Evolutionary conservation across 2,888 invertebrate genomes (phyloP).

Genomic region (Aleiodes testaceus): DNA sequence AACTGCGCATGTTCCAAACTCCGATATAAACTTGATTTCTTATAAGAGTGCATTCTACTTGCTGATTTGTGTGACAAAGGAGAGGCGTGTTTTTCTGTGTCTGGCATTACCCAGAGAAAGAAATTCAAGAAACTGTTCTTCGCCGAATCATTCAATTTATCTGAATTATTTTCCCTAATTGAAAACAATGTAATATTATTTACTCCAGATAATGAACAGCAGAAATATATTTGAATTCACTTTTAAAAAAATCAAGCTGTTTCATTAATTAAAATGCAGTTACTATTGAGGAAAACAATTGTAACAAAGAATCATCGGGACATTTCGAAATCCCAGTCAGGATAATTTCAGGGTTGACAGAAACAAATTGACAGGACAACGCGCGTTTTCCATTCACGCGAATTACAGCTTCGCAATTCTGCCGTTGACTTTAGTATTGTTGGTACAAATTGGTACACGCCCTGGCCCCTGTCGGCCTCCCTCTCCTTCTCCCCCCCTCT

Average conservation of each 20-base stretch:
- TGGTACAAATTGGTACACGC: slow-evolving; percentile 72
- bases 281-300: slow-evolving; percentile 1
- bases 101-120: too few species aligned
- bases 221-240: neutral
- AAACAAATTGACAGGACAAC: slow-evolving; percentile 71
- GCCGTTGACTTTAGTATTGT: slow-evolving; percentile 72
- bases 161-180: too few species aligned
- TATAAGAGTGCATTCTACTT: slow-evolving; percentile 29
- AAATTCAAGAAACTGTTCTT: too few species aligned
- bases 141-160: too few species aligned
- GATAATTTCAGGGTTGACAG: slow-evolving; percentile 69
- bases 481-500: slow-evolving; percentile 44
- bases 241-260: neutral
- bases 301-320: slow-evolving; percentile 56
- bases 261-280: neutral
- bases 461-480: slow-evolving; percentile 61
- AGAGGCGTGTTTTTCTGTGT: neutral
- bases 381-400: slow-evolving; percentile 68
- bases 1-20: slow-evolving; percentile 68
- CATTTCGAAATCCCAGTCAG: slow-evolving; percentile 58
- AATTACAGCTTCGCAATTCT: slow-evolving; percentile 71
- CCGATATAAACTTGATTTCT: slow-evolving; percentile 6
- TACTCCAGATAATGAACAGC: too few species aligned
- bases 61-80: slow-evolving; percentile 15
- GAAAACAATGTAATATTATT: too few species aligned